phyloP scores from a whole-genome alignment of 2,797 vertebrate species.

The Xenentodon cancila region DNA sequence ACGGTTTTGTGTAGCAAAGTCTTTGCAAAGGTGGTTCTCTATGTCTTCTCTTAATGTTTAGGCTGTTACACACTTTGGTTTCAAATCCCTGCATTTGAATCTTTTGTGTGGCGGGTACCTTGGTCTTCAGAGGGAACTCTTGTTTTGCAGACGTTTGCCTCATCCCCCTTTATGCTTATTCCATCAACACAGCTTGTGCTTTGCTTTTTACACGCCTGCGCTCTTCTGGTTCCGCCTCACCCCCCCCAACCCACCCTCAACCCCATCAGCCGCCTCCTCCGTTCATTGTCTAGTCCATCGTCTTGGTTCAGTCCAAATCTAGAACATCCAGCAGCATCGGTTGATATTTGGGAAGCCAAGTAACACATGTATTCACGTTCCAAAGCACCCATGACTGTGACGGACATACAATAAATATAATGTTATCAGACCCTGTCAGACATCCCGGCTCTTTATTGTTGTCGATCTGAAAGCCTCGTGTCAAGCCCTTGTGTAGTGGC shows the following conservation, averaged over 20 bases:
- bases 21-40: background rate
- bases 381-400: slow-evolving; percentile 76
- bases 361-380: slow-evolving; percentile 71
- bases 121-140: slow-evolving; percentile 65
- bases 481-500: slow-evolving; percentile 39
- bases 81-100: slow-evolving; percentile 34
- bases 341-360: slow-evolving; percentile 66
- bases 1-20: background rate
- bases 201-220: slow-evolving; percentile 70
- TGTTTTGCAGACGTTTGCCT: slow-evolving; percentile 53
- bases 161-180: slow-evolving; percentile 59
- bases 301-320: slow-evolving; percentile 65
- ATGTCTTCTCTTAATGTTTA: background rate
- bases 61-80: slow-evolving; percentile 2
- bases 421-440: slow-evolving; percentile 78
- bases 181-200: slow-evolving; percentile 72
- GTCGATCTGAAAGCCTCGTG: slow-evolving; percentile 69
- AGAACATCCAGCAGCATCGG: slow-evolving; percentile 51
- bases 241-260: slow-evolving; percentile 9
- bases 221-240: slow-evolving; percentile 34
- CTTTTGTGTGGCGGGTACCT: slow-evolving; percentile 53
- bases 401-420: slow-evolving; percentile 69
- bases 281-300: slow-evolving; percentile 28
- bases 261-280: slow-evolving; percentile 5
- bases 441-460: slow-evolving; percentile 68